Base-by-base conservation (phyloP, 2,113 vertebrate genomes). In the Forbesichthys papilliferus region DNA sequence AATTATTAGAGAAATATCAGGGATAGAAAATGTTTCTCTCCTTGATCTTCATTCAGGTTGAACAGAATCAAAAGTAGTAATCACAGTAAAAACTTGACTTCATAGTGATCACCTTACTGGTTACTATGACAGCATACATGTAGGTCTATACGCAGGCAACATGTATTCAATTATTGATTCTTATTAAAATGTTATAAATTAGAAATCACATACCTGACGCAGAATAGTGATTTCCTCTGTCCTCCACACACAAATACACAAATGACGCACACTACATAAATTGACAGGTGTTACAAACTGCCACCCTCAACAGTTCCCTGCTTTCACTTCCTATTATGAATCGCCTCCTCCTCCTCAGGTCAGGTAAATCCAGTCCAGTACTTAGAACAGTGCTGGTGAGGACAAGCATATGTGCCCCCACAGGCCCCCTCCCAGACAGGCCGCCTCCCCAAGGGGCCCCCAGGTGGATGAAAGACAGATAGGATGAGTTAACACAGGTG, bases 141-240 rank as follows among this genome's bases (percentile, higher is more conserved):
- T 42, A 42, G 36, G 36, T 8, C 36, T 42, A 42, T 42, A 42
- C 7, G 36, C 36, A 1, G 36, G 36, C 36, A 42, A 42, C 36
- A 42, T 42, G 5, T 42, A 42, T 42, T 42, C 27, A 42, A 5
- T 5, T 42, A 42, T 5, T 8, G 36, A 42, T 42, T 42, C 36
- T 42, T 42, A 6, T 8, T 6, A 5, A 42, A 42, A 42, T 42
- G 7, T 42, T 42, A 42, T 42, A 0, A 3, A n/a, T 16, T 14
- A 54, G 5, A 20, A 56, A 47, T 33, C 34, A 84, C 81, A 46
- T 83, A 85, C 84, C 82, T 85, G 34, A 68, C 78, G 62, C 9
- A 60, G 33, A 55, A 77, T 58, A n/a, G 10, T 1, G 20, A 33
- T 53, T 49, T 70, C 33, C 60, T 11, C 69, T 47, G 57, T 56